These are phyloP conservation scores for Monochamus alternatus DNA, from an alignment of 2,888 invertebrate species.

Conservation along the genomic window DNA sequence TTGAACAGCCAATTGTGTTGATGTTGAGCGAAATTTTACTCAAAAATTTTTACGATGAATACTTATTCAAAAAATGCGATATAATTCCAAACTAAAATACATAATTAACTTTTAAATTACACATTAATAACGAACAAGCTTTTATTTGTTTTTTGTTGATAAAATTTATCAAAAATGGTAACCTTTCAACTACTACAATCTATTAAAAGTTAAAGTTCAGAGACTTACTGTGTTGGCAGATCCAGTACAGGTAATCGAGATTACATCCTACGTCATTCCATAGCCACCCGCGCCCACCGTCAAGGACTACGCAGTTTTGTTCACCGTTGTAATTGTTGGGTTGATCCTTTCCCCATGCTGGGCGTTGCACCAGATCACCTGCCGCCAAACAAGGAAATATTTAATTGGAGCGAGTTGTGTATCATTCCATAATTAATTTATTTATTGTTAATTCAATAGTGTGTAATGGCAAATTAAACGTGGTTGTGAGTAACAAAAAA, in stretches of 20 bases:
- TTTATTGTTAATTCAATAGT: background rate
- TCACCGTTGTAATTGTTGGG: conserved; percentile 97
- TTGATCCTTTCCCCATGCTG: conserved; percentile 94
- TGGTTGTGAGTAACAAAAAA: background rate
- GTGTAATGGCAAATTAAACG: background rate
- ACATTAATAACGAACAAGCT: no score
- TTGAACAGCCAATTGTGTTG: no score
- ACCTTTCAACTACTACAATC: background rate
- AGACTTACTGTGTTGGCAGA: conserved; percentile 91
- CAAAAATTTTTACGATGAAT: no score
- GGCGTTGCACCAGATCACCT: conserved; percentile 86
- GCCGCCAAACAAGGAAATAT: conserved; percentile 49
- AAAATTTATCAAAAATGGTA: background rate
- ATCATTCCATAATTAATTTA: background rate
- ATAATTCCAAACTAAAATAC: no score
- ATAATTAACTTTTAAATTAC: no score
- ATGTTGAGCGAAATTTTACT: no score
- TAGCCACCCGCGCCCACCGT: conserved; percentile 91
- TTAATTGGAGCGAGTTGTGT: conserved; percentile 1
- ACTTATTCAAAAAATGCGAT: no score
- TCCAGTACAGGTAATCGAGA: conserved; percentile 93
- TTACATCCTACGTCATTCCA: conserved; percentile 98
- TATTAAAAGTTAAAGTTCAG: background rate
- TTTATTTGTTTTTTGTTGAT: no score
- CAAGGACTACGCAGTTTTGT: conserved; percentile 94